Evolutionary conservation across 2,797 vertebrate species (phyloP).

Genomic region (Eulemur mongoz): DNA sequence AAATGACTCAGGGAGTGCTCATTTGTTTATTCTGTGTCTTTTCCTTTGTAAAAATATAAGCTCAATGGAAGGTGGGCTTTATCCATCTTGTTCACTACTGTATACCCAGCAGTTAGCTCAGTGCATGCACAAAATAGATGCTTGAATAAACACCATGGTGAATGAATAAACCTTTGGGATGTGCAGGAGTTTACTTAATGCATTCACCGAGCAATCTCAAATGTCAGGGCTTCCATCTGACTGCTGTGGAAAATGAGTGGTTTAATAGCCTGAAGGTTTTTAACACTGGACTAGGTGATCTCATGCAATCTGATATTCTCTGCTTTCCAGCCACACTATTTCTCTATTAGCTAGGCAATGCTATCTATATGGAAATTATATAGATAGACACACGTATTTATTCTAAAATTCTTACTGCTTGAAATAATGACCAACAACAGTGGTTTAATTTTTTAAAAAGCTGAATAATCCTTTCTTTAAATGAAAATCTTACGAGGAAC

Average conservation of each 20-base stretch:
- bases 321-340: neutral
- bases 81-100: neutral
- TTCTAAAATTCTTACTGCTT: neutral
- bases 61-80: neutral
- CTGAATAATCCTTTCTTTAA: neutral
- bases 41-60: neutral
- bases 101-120: neutral
- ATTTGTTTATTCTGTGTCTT: neutral
- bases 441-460: neutral
- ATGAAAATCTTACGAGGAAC: neutral
- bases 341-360: neutral
- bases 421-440: neutral
- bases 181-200: neutral
- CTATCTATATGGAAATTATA: slow-evolving; percentile 2
- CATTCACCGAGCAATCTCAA: neutral
- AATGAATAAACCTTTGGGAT: neutral
- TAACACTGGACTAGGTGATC: neutral
- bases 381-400: neutral
- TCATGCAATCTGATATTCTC: neutral
- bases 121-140: neutral
- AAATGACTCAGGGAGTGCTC: neutral
- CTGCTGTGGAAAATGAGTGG: neutral
- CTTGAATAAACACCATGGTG: neutral
- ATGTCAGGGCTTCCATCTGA: neutral
- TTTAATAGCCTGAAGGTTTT: neutral